Evolutionary conservation across 2,113 vertebrate species (phyloP).

Genomic region (Potamarius usumacintae): DNA sequence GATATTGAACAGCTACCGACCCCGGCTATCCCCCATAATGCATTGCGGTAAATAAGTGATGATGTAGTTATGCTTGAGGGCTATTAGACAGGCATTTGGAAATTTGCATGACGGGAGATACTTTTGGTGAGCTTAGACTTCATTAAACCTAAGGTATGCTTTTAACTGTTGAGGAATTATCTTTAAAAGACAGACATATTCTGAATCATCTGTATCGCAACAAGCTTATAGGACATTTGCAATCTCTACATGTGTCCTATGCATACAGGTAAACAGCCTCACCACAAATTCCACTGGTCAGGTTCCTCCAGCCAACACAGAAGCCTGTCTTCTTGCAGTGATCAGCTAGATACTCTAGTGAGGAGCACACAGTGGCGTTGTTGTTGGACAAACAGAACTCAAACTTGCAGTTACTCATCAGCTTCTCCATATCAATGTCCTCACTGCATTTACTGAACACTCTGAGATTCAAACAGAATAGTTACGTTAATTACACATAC

Average conservation of each 20-base stretch:
- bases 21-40: too few species aligned
- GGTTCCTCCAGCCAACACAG: constrained; percentile 67
- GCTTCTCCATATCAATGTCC: constrained; percentile 45
- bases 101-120: background rate
- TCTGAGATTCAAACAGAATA: constrained; percentile 51
- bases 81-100: background rate
- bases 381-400: constrained; percentile 52
- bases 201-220: background rate
- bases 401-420: constrained; percentile 61
- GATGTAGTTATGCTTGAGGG: too few species aligned
- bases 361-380: constrained; percentile 46
- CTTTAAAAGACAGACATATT: background rate
- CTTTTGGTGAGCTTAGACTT: background rate
- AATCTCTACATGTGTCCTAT: background rate
- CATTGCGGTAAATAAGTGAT: too few species aligned
- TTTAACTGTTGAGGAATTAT: background rate
- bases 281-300: constrained; percentile 67
- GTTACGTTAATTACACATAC: background rate
- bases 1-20: too few species aligned
- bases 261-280: constrained; percentile 14
- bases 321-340: constrained; percentile 58
- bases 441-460: constrained; percentile 61
- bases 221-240: background rate
- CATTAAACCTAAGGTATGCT: background rate
- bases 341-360: constrained; percentile 61